phyloP scores from a whole-genome alignment of 1,140 invertebrate genomes.

The Megalonaias nervosa region DNA sequence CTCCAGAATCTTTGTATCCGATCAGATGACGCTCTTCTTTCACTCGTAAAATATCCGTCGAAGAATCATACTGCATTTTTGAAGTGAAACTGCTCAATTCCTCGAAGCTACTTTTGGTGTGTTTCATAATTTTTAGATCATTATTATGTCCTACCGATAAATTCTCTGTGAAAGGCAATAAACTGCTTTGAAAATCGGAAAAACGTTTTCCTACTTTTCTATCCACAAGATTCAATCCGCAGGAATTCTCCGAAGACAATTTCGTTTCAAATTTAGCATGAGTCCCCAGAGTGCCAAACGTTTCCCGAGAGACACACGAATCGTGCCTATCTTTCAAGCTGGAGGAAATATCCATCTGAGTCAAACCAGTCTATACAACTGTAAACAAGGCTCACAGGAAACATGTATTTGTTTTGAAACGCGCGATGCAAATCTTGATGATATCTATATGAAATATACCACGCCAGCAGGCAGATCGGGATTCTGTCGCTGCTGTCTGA shows the following conservation, averaged over 20 bases:
- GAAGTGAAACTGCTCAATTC: constrained; percentile 4
- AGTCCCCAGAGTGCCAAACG: constrained; percentile 24
- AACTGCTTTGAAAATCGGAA: not conserved
- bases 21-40: constrained; percentile 1
- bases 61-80: not conserved
- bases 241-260: constrained; percentile 18
- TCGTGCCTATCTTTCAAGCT: constrained; percentile 20
- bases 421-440: not conserved
- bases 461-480: not conserved
- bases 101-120: not conserved
- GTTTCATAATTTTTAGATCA: not conserved
- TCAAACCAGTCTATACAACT: too few species aligned
- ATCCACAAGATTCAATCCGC: not conserved
- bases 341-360: too few species aligned
- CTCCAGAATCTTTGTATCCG: constrained; percentile 3
- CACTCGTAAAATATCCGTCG: not conserved
- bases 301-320: constrained; percentile 25
- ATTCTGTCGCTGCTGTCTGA: not conserved
- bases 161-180: constrained; percentile 1
- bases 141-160: constrained; percentile 1
- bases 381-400: constrained; percentile 3
- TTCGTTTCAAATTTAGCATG: constrained; percentile 26
- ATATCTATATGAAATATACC: constrained; percentile 1
- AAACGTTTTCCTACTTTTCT: not conserved
- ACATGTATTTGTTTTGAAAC: constrained; percentile 36